A percentile compares a stretch with the other conserved stretches of the same genome.
Conservation (phyloP, 2,797 vertebrate species). For the Muraenolepis orangiensis region DNA sequence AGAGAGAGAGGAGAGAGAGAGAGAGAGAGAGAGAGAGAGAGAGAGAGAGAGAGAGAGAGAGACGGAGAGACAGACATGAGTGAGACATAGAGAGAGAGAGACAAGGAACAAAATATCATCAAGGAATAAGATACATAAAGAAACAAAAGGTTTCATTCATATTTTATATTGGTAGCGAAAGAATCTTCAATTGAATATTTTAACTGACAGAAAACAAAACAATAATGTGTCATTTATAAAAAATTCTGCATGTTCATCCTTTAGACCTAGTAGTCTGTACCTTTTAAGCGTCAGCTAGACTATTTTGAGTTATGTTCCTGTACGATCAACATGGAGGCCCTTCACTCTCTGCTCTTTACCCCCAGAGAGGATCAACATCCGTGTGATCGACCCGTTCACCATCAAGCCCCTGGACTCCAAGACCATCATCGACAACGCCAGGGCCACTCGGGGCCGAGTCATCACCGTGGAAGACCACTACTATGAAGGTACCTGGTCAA, state of each 20-base stretch:
- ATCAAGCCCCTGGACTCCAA: constrained; percentile 93
- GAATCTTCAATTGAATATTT: background rate
- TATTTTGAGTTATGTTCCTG: background rate
- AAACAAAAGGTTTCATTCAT: background rate
- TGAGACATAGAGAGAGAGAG: background rate
- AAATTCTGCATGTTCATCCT: background rate
- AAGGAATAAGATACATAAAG: no score
- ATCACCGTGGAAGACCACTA: constrained; percentile 97
- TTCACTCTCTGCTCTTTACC: constrained; percentile 13
- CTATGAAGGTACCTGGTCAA: constrained; percentile 78
- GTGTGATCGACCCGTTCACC: constrained; percentile 91
- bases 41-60: background rate
- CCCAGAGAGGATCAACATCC: constrained; percentile 84
- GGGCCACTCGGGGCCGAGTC: constrained; percentile 86
- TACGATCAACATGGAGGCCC: background rate
- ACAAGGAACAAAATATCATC: background rate
- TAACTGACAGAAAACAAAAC: no score
- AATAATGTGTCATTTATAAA: no score
- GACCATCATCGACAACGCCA: constrained; percentile 83
- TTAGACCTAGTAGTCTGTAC: background rate
- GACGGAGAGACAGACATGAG: background rate
- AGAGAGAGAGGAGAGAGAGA: background rate
- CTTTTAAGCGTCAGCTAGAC: background rate
- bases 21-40: no score
- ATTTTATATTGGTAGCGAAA: background rate